Evolutionary conservation across 2,888 invertebrate species (phyloP).

Genomic region (Gordius sp.): DNA sequence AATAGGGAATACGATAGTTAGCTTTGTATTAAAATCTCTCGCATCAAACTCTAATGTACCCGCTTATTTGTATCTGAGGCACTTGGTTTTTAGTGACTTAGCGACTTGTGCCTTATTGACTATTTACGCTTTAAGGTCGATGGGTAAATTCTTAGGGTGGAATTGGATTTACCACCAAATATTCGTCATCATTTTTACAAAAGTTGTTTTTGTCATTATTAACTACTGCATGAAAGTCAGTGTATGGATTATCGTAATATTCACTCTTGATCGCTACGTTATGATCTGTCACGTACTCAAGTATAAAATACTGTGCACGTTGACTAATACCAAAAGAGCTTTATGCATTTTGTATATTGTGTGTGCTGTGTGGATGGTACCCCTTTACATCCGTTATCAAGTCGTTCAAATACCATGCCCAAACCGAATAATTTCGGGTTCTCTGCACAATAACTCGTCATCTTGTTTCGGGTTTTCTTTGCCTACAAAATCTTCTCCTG

Average conservation of each 20-base stretch:
- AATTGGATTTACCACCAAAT: no score
- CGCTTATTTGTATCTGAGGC: no score
- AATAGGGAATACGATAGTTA: no score
- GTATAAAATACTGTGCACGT: background rate
- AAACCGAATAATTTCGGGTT: background rate
- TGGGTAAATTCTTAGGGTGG: no score
- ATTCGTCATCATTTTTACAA: no score
- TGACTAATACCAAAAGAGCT: background rate
- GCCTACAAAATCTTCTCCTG: background rate
- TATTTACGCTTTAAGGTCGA: no score
- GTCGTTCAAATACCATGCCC: background rate
- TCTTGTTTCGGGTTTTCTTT: background rate
- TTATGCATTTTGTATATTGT: background rate
- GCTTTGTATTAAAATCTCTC: no score
- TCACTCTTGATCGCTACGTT: background rate
- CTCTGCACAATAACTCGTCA: background rate
- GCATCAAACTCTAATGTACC: no score
- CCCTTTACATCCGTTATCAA: background rate
- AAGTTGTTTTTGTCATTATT: background rate
- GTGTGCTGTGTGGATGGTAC: background rate
- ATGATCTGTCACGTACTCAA: background rate
- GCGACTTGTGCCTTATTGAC: no score
- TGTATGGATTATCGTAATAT: background rate
- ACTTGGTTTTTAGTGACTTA: no score
- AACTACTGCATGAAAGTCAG: conserved; percentile 3